These are phyloP conservation scores for Trissolcus brochymenae DNA, from an alignment of 2,888 invertebrate species.

Conservation along the genomic window DNA sequence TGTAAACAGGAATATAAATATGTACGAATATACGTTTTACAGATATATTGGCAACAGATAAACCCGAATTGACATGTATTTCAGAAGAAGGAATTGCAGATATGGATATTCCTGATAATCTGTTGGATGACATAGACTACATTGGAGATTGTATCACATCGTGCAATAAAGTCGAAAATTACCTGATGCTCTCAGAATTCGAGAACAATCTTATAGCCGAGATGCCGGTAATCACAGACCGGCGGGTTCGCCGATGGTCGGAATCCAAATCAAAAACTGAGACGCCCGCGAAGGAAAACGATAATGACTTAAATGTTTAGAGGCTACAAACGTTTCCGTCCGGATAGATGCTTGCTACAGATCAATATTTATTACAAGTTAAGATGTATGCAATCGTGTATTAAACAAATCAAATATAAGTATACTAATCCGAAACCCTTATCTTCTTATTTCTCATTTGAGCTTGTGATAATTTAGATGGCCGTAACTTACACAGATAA, in stretches of 20 bases:
- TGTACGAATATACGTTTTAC: constrained; percentile 38
- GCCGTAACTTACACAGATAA: too few species aligned
- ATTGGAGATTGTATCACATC: constrained; percentile 90
- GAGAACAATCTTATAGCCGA: constrained; percentile 90
- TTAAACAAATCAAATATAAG: not conserved
- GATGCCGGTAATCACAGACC: constrained; percentile 84
- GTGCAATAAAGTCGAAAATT: constrained; percentile 91
- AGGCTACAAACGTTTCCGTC: not conserved
- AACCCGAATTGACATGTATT: constrained; percentile 88
- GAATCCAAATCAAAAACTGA: constrained; percentile 78
- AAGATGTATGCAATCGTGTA: not conserved
- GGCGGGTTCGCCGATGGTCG: constrained; percentile 85
- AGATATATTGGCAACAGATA: constrained; percentile 75
- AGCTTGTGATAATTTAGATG: too few species aligned
- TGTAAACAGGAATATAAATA: too few species aligned
- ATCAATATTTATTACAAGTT: not conserved
- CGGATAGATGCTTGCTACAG: not conserved
- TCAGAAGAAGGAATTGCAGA: constrained; percentile 91
- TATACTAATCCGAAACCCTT: too few species aligned
- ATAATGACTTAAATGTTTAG: not conserved
- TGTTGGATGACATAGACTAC: constrained; percentile 87
- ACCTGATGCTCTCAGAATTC: constrained; percentile 90
- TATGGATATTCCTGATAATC: constrained; percentile 88
- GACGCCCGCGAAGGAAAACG: not conserved
- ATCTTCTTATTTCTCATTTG: too few species aligned